Percentiles rank a stretch among this genome's conserved stretches.
Conservation (phyloP, 2,113 vertebrate species). For the Hemiprocne comata region DNA sequence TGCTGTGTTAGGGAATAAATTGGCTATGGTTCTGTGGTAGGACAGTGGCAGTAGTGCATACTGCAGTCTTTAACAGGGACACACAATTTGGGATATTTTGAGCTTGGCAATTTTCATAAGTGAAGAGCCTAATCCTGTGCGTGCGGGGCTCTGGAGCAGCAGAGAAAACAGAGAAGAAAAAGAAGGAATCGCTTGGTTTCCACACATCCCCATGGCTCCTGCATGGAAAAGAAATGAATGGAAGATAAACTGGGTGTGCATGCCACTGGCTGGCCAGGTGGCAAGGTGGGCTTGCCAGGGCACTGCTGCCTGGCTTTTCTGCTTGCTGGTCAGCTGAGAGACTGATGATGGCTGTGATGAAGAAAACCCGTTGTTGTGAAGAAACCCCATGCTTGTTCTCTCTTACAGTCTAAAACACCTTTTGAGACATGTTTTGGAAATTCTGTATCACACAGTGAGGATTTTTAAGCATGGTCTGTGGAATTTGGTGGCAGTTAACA, state of each 20-base stretch:
- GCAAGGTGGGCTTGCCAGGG: accelerated
- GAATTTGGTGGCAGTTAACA: background rate
- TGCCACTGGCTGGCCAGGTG: accelerated
- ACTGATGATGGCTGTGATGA: background rate
- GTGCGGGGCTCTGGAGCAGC: background rate
- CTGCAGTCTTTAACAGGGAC: constrained; percentile 11
- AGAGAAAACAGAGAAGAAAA: background rate
- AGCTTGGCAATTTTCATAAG: background rate
- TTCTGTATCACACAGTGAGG: background rate
- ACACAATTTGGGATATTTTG: background rate
- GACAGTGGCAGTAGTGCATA: background rate
- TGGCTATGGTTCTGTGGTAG: background rate
- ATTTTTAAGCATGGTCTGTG: background rate
- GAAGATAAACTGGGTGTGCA: accelerated
- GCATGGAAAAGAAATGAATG: background rate
- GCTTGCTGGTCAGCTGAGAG: background rate
- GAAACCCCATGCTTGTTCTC: background rate
- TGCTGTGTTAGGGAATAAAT: background rate
- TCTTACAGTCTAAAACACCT: background rate
- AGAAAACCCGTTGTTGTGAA: background rate
- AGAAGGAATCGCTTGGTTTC: background rate
- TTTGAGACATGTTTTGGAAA: background rate
- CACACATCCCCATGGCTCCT: background rate
- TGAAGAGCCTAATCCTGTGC: background rate
- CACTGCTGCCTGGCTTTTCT: accelerated